These are phyloP conservation scores for Heloderma charlesbogerti DNA, from an alignment of 2,113 vertebrate species.

Conservation along the genomic window DNA sequence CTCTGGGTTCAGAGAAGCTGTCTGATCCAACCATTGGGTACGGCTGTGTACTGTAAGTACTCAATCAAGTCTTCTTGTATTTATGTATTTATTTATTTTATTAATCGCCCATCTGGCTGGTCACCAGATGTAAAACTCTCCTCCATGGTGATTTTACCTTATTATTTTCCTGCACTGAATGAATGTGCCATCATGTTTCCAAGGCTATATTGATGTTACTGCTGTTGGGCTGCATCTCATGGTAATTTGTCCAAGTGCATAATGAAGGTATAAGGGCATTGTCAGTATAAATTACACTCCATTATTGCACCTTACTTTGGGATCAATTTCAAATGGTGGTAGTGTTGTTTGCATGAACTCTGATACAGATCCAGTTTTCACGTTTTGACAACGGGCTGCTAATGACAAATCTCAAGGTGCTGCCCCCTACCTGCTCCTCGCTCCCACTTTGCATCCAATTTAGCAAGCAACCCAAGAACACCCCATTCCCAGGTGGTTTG, in stretches of 20 bases:
- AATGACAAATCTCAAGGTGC: no score
- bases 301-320: conserved; percentile 12
- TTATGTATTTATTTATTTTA: no score
- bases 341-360: background rate
- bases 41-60: no score
- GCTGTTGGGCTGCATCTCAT: background rate
- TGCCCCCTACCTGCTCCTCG: no score
- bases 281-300: background rate
- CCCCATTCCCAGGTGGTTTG: no score
- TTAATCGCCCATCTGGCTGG: no score
- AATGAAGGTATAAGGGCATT: background rate
- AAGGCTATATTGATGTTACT: background rate
- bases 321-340: conserved; percentile 2
- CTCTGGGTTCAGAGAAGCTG: no score
- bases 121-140: background rate
- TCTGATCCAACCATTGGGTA: no score
- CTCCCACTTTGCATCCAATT: no score
- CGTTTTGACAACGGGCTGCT: no score
- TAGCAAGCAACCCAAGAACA: no score
- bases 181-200: background rate
- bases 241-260: background rate
- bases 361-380: background rate
- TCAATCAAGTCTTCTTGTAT: no score
- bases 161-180: background rate
- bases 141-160: background rate